Base-by-base conservation (phyloP, 2,797 vertebrate genomes). In the Chiroxiphia lanceolata region DNA sequence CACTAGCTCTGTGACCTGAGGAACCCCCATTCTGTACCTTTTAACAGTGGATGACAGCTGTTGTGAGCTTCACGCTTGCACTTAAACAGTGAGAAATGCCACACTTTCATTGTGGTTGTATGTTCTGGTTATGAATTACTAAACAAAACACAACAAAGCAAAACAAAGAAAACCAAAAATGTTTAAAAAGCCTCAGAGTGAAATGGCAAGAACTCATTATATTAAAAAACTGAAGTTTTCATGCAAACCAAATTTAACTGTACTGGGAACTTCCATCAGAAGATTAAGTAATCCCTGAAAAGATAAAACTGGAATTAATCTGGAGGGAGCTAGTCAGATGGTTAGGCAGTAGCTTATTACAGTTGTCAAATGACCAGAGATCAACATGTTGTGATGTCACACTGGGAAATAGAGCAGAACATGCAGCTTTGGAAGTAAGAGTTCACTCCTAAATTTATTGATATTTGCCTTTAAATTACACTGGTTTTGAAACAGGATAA, bases 1-100 rank as follows among this genome's bases (percentile, higher is more conserved):
- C 82, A 71, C 51, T 61, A 75, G 68, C 38, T 96, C 65, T 87
- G 72, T 83, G 92, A 92, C 76, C 89, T 86, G 85, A 89, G 68
- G 72, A 89, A 89, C 15, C 27, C 56, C 26, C 0, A 2, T 86
- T 92, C 87, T 86, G 51, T 71, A 80, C 89, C 83, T 8, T 86
- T 81, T 88, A 87, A 83, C 59, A 79, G 65, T 8, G 11, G 67
- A 53, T 90, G 83, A 89, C 89, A 93, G 74, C 76, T 87, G 50
- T 75, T 81, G 38, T 45, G 15, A 2, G 0, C 31, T 91, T 95
- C 53, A 60, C 63, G 53, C 42, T 82, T 48, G 31, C 53, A 74
- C 53, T 87, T 61, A 82, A 88, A 86, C 65, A 78, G 54, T 4
- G 10, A 87, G 79, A 94, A 94, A 91, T 17, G 19, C 36, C 68